Conservation (phyloP, 2,797 vertebrate species). For the Sebastiscus albofasciatus region DNA sequence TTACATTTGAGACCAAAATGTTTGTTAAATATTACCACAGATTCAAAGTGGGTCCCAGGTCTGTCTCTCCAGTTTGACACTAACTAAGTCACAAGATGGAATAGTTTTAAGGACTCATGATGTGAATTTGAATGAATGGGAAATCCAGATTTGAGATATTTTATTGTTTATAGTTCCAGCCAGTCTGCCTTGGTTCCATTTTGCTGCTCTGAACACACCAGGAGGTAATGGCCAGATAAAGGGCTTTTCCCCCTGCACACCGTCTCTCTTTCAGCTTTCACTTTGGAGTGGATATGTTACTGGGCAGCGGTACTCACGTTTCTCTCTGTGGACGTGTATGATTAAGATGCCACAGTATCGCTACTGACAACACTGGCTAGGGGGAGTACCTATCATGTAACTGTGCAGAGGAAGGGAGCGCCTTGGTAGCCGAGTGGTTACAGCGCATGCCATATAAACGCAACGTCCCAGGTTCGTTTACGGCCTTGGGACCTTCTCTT, state of each 20-base stretch:
- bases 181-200: constrained; percentile 47
- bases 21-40: background rate
- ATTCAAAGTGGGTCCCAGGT: background rate
- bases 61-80: background rate
- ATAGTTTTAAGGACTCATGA: background rate
- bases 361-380: constrained; percentile 19
- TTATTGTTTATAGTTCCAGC: background rate
- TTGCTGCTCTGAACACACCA: constrained; percentile 42
- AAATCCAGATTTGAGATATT: background rate
- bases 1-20: background rate
- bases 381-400: constrained; percentile 33
- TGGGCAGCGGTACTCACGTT: constrained; percentile 29
- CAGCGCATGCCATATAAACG: background rate
- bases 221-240: constrained; percentile 56
- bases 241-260: constrained; percentile 15
- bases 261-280: constrained; percentile 46
- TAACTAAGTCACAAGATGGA: background rate
- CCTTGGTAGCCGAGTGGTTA: background rate
- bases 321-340: constrained; percentile 43
- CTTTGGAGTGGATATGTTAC: constrained; percentile 42
- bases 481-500: background rate
- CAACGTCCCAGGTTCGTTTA: background rate
- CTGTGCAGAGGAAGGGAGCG: background rate
- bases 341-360: constrained; percentile 38
- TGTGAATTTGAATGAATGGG: background rate